A percentile compares a stretch with the other conserved stretches of the same genome.
These are phyloP conservation scores for Acanthurus tractus DNA, from an alignment of 2,797 vertebrate genomes.

Conservation along the genomic window DNA sequence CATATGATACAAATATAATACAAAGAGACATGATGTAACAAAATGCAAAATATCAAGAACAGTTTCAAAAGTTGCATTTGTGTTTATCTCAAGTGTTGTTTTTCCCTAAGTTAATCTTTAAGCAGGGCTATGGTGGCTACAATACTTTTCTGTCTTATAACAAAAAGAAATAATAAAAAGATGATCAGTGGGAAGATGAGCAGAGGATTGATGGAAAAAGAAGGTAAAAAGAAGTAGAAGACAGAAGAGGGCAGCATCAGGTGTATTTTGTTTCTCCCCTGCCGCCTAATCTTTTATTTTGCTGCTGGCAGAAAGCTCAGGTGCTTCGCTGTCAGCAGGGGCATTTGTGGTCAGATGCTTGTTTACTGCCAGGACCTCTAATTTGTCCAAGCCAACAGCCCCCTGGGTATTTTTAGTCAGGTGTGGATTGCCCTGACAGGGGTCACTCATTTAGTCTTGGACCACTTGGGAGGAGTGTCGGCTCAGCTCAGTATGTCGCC, in stretches of 20 bases:
- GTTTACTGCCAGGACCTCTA: conserved; percentile 40
- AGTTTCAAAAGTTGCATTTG: conserved; percentile 18
- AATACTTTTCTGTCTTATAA: not conserved
- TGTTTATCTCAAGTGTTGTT: conserved; percentile 20
- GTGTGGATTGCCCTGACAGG: conserved; percentile 44
- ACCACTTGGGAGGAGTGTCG: conserved; percentile 26
- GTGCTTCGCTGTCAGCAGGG: conserved; percentile 50
- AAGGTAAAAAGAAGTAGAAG: not conserved
- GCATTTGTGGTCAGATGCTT: conserved; percentile 44
- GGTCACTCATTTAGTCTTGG: conserved; percentile 54
- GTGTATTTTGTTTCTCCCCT: conserved; percentile 37
- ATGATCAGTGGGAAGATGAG: not conserved
- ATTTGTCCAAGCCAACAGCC: conserved; percentile 17
- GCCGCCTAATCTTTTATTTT: conserved; percentile 50
- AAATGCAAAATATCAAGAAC: conserved; percentile 35
- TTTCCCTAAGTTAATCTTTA: conserved; percentile 2
- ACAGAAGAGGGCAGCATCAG: conserved; percentile 40
- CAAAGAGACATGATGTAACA: conserved; percentile 37
- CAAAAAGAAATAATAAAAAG: not conserved
- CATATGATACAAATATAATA: too few species aligned
- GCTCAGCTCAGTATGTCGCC: conserved; percentile 14
- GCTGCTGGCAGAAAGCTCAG: conserved; percentile 62
- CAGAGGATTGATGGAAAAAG: not conserved
- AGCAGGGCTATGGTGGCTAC: not conserved
- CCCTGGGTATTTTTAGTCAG: conserved; percentile 64